Evolutionary conservation across 2,888 invertebrate genomes (phyloP).

Genomic region (Anthophora plumipes): DNA sequence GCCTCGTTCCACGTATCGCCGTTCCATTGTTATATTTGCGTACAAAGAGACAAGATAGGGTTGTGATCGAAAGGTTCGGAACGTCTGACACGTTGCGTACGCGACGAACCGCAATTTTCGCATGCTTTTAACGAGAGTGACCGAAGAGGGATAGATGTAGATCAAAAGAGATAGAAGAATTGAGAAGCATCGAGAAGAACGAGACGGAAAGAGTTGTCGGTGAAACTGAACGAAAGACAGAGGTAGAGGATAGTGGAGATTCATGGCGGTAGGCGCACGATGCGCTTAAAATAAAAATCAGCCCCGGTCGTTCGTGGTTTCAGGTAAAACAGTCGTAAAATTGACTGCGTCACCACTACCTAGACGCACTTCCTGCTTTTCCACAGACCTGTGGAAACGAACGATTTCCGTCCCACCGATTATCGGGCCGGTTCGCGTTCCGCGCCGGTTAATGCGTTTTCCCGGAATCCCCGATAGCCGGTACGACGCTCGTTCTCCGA

Average conservation of each 20-base stretch:
- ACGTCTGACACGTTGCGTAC: slow-evolving; percentile 38
- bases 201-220: not conserved
- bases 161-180: not conserved
- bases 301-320: not conserved
- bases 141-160: not conserved
- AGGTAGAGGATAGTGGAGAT: not conserved
- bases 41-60: slow-evolving; percentile 28
- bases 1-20: slow-evolving; percentile 12
- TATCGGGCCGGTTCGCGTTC: slow-evolving; percentile 33
- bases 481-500: slow-evolving; percentile 4
- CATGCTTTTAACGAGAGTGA: slow-evolving; percentile 16
- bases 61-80: slow-evolving; percentile 22
- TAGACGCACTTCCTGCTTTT: slow-evolving; percentile 30
- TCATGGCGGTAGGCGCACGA: not conserved
- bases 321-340: slow-evolving; percentile 10
- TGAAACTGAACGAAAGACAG: not conserved
- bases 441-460: slow-evolving; percentile 48
- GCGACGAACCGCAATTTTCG: slow-evolving; percentile 31
- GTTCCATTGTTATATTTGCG: slow-evolving; percentile 52
- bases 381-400: slow-evolving; percentile 18
- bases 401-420: slow-evolving; percentile 44
- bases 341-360: not conserved
- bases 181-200: not conserved
- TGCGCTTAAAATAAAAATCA: slow-evolving; percentile 32
- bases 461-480: slow-evolving; percentile 44